These are phyloP conservation scores for Agonopterix alstromeriana DNA, from an alignment of 2,888 invertebrate species.

Conservation along the genomic window DNA sequence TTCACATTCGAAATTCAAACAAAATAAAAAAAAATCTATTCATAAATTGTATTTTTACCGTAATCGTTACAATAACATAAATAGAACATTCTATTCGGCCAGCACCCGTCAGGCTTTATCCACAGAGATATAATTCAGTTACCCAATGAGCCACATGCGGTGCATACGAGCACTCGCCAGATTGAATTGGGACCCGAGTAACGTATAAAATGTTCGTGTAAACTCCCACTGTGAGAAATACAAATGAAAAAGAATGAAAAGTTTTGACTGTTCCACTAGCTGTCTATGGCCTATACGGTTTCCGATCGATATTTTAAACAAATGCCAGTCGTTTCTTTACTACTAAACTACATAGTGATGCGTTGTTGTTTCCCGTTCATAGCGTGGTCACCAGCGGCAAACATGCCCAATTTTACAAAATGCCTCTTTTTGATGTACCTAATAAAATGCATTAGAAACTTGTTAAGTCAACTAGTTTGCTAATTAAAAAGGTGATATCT, in stretches of 20 bases:
- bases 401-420: too few relatives aligned
- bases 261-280: conserved; percentile 21
- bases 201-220: conserved; percentile 43
- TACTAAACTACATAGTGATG: too few relatives aligned
- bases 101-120: conserved; percentile 40
- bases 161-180: conserved; percentile 38
- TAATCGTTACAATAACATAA: conserved; percentile 38
- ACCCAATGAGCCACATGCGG: conserved; percentile 63
- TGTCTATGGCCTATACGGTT: too few relatives aligned
- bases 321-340: too few relatives aligned
- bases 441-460: too few relatives aligned
- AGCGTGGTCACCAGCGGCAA: too few relatives aligned
- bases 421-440: too few relatives aligned
- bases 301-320: too few relatives aligned
- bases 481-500: too few relatives aligned
- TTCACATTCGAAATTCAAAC: background rate
- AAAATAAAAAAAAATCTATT: conserved; percentile 5
- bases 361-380: too few relatives aligned
- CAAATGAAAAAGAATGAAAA: conserved; percentile 44
- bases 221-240: conserved; percentile 58
- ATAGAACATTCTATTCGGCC: conserved; percentile 23
- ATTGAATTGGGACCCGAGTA: conserved; percentile 46
- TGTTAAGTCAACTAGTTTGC: too few relatives aligned
- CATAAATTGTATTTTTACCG: conserved; percentile 18
- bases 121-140: conserved; percentile 59